Evolutionary conservation across 2,797 vertebrate genomes (phyloP), one percentile per base, ranked within the genome.

Genomic region (Arnoldichthys spilopterus): DNA sequence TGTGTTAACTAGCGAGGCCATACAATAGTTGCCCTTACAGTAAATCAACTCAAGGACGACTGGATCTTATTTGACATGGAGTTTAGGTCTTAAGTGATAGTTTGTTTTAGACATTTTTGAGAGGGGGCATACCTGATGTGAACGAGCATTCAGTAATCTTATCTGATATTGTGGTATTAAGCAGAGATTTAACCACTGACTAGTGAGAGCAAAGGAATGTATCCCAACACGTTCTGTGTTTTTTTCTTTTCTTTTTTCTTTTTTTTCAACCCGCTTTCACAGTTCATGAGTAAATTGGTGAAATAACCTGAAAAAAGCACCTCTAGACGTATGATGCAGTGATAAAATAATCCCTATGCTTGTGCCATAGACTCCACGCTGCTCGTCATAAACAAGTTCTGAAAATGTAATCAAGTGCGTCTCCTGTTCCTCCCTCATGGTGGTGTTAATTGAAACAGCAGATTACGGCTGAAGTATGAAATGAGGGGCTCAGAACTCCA

Each of bases 21-120:
- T 85, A 63, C 56, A 87, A 84, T 83, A 81, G 62, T 83, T 80
- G 84, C 77, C 88, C 87, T 90, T 87, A 85, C 85, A 80, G 82
- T 87, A 88, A 89, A 86, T 84, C 81, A 59, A 76, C 89, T 86
- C 72, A 76, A 68, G 82, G 84, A 70, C 79, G 86, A 86, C 82
- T 86, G 87, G 73, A 66, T 75, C 68, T 85, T 89, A 85, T 91
- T 91, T 90, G 77, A 90, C 82, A 81, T 78, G 77, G 85, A 85
- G 82, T 88, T 87, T 61, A 63, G 63, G 85, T 80, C 80, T 89
- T 88, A 84, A 58, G 67, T 24, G 68, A 86, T 86, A 6, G 80
- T 90, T 91, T 90, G 86, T 89, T 82, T 80, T 77, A 67, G 85
- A 69, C 74, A 77, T 80, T 71, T 70, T 32, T 63, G 71, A 13